Percentiles rank a stretch among this genome's conserved stretches.
Conservation (phyloP, 2,113 vertebrate species). For the Corydoras sp. region DNA sequence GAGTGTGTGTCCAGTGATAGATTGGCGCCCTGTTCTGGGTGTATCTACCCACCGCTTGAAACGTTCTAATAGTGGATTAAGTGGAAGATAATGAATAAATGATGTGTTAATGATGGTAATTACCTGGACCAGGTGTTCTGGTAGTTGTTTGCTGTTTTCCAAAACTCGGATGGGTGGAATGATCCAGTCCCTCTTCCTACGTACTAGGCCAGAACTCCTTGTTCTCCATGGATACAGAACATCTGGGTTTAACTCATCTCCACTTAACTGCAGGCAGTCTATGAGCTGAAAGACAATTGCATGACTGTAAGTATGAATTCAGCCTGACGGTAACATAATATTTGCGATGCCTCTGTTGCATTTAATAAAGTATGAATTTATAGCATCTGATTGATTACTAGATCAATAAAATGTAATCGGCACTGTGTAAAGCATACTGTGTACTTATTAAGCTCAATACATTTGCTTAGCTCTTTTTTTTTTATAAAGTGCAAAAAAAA, state of each 20-base stretch:
- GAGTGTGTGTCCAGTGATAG: too few species aligned
- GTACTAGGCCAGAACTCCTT: slow-evolving; percentile 33
- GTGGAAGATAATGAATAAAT: neutral
- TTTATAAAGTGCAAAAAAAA: neutral
- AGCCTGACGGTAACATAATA: too few species aligned
- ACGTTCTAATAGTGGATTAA: too few species aligned
- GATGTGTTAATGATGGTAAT: neutral
- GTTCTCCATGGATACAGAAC: slow-evolving; percentile 65
- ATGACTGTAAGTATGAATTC: too few species aligned
- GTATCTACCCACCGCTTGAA: too few species aligned
- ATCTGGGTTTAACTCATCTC: slow-evolving; percentile 10
- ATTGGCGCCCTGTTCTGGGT: too few species aligned
- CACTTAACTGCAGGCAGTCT: slow-evolving; percentile 37
- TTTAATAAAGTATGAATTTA: too few species aligned
- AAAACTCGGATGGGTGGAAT: slow-evolving; percentile 90
- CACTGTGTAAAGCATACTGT: too few species aligned
- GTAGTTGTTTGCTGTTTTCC: slow-evolving; percentile 87
- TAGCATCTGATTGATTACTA: too few species aligned
- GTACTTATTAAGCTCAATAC: too few species aligned
- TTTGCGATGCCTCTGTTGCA: too few species aligned
- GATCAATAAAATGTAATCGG: too few species aligned
- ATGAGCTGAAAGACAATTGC: slow-evolving; percentile 47
- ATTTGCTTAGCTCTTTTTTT: neutral
- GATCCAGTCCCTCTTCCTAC: slow-evolving; percentile 91
- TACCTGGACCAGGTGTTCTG: slow-evolving; percentile 89